phyloP scores from a whole-genome alignment of 2,113 vertebrate species.

The Galbula dea region DNA sequence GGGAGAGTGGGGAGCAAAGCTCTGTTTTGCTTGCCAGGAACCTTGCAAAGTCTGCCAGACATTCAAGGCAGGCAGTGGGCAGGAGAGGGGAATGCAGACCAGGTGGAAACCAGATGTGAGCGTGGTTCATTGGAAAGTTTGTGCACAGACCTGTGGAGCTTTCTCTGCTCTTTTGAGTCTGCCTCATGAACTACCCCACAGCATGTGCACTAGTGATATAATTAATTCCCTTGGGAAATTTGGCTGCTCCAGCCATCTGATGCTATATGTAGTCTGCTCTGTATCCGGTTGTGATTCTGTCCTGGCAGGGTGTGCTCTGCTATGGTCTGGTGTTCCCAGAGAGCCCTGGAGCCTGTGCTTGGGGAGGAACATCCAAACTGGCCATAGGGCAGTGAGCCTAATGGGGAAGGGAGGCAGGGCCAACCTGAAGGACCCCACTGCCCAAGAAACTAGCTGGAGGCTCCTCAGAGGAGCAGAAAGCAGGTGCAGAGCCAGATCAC shows the following conservation, averaged over 20 bases:
- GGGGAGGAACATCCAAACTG: not conserved
- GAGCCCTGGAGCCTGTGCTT: not conserved
- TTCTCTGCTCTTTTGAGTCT: not conserved
- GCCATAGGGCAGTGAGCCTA: not conserved
- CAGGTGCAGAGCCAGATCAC: not conserved
- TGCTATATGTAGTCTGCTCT: not conserved
- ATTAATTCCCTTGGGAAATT: not conserved
- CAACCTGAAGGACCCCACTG: not conserved
- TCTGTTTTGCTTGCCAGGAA: not conserved
- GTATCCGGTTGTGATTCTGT: not conserved
- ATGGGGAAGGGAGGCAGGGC: not conserved
- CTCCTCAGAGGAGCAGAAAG: not conserved
- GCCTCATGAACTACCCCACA: not conserved
- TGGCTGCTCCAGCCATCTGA: not conserved
- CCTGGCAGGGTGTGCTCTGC: not conserved
- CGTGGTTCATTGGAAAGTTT: not conserved
- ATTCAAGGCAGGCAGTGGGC: not conserved
- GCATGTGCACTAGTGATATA: not conserved
- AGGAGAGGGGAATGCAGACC: not conserved
- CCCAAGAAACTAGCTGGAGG: not conserved
- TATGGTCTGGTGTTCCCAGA: not conserved
- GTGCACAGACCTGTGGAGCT: not conserved
- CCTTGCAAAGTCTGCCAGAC: not conserved
- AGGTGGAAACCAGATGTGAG: conserved; percentile 20
- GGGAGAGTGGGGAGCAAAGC: not conserved